Base-by-base conservation (phyloP, 2,797 vertebrate genomes). In the Nannoperca obscura region DNA sequence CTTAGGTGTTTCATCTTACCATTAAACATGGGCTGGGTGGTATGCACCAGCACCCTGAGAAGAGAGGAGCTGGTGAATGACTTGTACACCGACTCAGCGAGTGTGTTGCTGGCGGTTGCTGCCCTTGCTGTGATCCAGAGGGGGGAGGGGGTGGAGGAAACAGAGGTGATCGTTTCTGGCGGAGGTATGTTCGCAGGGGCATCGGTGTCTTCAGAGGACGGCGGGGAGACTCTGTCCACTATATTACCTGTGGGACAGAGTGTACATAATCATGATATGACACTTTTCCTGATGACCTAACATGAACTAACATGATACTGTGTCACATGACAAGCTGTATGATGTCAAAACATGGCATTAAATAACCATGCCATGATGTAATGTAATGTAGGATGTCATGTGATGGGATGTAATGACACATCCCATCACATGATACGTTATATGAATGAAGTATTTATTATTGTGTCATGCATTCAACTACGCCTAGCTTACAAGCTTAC, bases 11-110 rank as follows among this genome's bases (percentile, higher is more conserved):
- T 82, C 76, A 78, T 94, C 96, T 96, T 96, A 99, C 98, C 97
- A 79, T 96, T 98, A 91, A 96, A 97, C 83, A 97, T 90, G 14
- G 97, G 96, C 77, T 96, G 96, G 81, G 97, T 99, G 73, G 97
- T 98, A 88, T 97, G 96, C 89, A 93, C 94, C 86, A 96, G 91
- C 78, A 93, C 93, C 85, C 93, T 76, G 88, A 86, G 91, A 89
- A 93, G 86, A 83, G 96, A 93, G 67, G 96, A 95, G 88, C 91
- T 94, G 55, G 88, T 91, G 81, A 90, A 78, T 32, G 94, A 74
- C 83, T 93, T 88, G 62, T 89, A 90, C 64, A 85, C 85, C 0
- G 89, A 81, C 59, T 83, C 80, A 75, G 94, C 92, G 84, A 92
- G 73, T 3, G 87, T 86, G 89, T 89, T 90, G 75, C 91, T 93